Base-by-base conservation (phyloP, 2,797 vertebrate genomes). In the Liparis tanakae region DNA sequence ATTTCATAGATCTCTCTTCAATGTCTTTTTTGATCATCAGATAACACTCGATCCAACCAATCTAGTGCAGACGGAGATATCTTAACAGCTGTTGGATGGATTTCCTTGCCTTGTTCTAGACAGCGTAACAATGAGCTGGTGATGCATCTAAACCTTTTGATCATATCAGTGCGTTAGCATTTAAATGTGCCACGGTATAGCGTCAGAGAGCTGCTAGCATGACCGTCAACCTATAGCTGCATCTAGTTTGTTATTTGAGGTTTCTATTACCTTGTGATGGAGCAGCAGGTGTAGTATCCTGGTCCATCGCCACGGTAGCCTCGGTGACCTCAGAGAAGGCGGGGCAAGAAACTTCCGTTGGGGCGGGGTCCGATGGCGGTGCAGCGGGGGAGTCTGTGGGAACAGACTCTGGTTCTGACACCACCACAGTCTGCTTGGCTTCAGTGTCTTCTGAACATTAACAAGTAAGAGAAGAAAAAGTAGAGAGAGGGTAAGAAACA, bases 261-360 rank as follows among this genome's bases (percentile, higher is more conserved):
- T 37, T 75, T 71, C 30, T 13, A 14, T 83, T 70, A 92, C 90
- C 87, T 83, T 67, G 51, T 10, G 79, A 67, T 14, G n/a, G 66
- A 46, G 80, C 67, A 65, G 72, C 78, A 62, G 81, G 54, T 37
- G 68, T 0, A 1, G 68, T 0, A 1, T 72, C 76, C 61, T 79
- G 62, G 0, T 79, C 62, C 48, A n/a, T 3, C 0, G 5, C 61
- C 66, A 36, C 71, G 8, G 69, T 50, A 22, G 37, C 70, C 34
- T 78, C 81, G 3, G 5, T 6, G 69, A 67, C 71, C n/a, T 81
- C 80, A 61, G 55, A 64, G 6, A 50, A 10, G 50, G 20, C 20
- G 50, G 20, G 18, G 50, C 50, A 51, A 51, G 50, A 51, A 22
- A 22, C 20, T 10, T 51, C 50, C 6, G 50, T 13, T 12, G 50